phyloP scores from a whole-genome alignment of 2,113 vertebrate genomes.

The Cepphus grylle region DNA sequence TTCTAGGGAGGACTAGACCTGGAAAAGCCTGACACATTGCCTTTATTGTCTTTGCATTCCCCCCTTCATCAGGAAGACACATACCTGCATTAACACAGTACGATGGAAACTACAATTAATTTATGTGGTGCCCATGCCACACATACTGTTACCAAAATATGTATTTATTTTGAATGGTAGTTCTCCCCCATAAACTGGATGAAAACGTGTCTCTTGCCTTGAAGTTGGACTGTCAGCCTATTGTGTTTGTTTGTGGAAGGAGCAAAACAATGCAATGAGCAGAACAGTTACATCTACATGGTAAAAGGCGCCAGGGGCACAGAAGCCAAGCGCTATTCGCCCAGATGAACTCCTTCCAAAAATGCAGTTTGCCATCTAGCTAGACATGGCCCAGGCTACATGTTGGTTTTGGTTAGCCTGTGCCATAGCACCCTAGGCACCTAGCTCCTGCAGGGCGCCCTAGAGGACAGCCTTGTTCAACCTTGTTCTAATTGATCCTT shows the following conservation, averaged over 20 bases:
- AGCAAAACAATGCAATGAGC: background rate
- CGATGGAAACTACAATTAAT: background rate
- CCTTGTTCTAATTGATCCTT: background rate
- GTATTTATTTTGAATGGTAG: background rate
- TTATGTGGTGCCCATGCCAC: background rate
- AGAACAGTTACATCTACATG: background rate
- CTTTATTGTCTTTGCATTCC: background rate
- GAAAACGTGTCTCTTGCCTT: background rate
- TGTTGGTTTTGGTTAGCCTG: background rate
- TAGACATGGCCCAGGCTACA: accelerated
- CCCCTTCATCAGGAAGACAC: background rate
- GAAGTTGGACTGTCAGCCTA: background rate
- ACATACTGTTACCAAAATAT: background rate
- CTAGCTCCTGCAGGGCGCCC: background rate
- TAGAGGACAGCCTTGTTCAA: background rate
- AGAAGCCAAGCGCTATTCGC: background rate
- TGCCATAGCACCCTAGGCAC: background rate
- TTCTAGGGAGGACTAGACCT: background rate
- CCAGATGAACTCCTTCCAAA: background rate
- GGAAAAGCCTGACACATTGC: background rate
- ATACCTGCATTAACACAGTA: background rate
- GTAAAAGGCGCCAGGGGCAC: background rate
- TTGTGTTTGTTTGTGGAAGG: background rate
- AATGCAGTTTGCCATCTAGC: background rate
- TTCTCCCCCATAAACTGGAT: background rate